These are phyloP conservation scores for Agriopis aurantiaria DNA, from an alignment of 2,888 invertebrate species.

Conservation along the genomic window DNA sequence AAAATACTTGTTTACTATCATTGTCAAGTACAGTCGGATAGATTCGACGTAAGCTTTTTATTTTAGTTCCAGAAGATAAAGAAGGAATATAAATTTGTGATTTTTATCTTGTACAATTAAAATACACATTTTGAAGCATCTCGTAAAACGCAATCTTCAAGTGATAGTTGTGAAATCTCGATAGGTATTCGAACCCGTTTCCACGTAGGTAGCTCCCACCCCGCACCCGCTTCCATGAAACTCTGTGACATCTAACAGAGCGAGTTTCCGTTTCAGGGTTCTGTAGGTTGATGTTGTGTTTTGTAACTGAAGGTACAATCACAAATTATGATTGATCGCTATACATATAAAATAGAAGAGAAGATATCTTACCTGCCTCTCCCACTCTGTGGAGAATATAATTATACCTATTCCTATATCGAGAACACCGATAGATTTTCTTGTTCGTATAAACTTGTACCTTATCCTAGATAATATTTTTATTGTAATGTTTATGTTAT, in stretches of 20 bases:
- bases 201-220: neutral
- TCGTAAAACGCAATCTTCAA: constrained; percentile 20
- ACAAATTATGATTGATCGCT: too few relatives aligned
- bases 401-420: too few relatives aligned
- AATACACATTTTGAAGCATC: constrained; percentile 5
- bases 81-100: neutral
- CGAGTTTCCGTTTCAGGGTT: too few relatives aligned
- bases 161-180: constrained; percentile 33
- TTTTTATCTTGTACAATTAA: constrained; percentile 5
- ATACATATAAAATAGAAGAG: too few relatives aligned
- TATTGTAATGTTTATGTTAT: too few relatives aligned
- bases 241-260: neutral
- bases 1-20: neutral
- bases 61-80: neutral
- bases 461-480: too few relatives aligned
- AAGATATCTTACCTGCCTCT: too few relatives aligned
- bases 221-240: neutral
- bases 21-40: neutral
- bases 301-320: too few relatives aligned
- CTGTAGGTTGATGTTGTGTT: too few relatives aligned
- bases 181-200: constrained; percentile 52
- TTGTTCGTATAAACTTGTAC: too few relatives aligned
- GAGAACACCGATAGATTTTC: too few relatives aligned
- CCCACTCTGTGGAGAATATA: too few relatives aligned
- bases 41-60: neutral